phyloP scores from a whole-genome alignment of 2,888 invertebrate species.

The Morinoia aosen region DNA sequence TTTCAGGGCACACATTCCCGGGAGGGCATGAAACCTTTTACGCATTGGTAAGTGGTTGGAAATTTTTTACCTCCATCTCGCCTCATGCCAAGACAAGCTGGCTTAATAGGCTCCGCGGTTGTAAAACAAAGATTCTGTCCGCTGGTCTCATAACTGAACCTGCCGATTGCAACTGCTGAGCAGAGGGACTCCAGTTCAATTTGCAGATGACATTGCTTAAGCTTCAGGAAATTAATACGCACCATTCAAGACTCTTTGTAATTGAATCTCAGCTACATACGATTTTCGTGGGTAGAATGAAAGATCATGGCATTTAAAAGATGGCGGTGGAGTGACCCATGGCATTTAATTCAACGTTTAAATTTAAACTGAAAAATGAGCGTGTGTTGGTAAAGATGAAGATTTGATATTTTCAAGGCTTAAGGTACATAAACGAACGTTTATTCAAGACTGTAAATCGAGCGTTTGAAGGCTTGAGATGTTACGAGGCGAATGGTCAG shows the following conservation, averaged over 20 bases:
- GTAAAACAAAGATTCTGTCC: not conserved
- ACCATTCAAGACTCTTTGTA: not conserved
- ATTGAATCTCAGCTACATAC: not conserved
- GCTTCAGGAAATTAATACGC: not conserved
- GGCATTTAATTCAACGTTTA: too few species aligned
- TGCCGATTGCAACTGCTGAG: not conserved
- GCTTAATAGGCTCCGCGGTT: not conserved
- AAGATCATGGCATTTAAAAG: not conserved
- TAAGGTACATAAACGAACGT: too few species aligned
- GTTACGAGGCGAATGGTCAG: too few species aligned
- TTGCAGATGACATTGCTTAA: conserved; percentile 1
- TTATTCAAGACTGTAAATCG: too few species aligned
- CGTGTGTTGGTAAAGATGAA: too few species aligned
- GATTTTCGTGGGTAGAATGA: not conserved
- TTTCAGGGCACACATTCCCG: conserved; percentile 30
- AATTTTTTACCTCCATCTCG: not conserved
- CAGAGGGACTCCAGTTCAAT: not conserved
- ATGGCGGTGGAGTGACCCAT: too few species aligned
- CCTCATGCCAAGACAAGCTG: not conserved
- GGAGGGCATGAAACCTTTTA: conserved; percentile 45
- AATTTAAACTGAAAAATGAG: too few species aligned
- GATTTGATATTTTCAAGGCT: too few species aligned
- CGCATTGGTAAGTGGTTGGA: conserved; percentile 37
- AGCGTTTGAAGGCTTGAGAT: too few species aligned
- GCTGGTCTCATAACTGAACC: not conserved